These are phyloP conservation scores for Amphiura filiformis DNA, from an alignment of 35 echinoderm and acorn worm species.

Conservation along the genomic window DNA sequence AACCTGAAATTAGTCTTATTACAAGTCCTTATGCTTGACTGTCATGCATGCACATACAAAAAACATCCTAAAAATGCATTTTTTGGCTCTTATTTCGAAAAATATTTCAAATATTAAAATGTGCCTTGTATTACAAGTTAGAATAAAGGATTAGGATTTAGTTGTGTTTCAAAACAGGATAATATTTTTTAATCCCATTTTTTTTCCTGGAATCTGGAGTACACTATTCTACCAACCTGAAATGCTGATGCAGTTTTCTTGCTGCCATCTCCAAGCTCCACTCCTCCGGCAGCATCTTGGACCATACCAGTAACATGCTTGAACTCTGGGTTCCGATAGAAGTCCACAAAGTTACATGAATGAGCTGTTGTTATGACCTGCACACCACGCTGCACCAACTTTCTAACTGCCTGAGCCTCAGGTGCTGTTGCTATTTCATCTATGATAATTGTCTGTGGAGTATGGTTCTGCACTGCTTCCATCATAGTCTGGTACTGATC, in stretches of 20 bases:
- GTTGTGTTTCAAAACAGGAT: no score
- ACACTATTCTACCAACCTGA: background rate
- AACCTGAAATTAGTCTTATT: no score
- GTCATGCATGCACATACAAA: no score
- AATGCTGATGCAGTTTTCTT: slow-evolving; percentile 23
- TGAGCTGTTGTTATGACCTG: slow-evolving; percentile 44
- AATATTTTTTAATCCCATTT: no score
- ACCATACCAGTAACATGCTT: slow-evolving; percentile 15
- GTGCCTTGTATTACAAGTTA: background rate
- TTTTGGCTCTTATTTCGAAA: background rate
- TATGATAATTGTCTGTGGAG: slow-evolving; percentile 54
- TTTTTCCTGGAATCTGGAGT: no score
- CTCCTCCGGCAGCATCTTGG: background rate
- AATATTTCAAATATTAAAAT: background rate
- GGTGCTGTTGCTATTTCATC: slow-evolving; percentile 47
- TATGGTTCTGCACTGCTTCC: slow-evolving; percentile 68
- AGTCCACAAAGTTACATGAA: slow-evolving; percentile 16
- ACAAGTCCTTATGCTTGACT: no score
- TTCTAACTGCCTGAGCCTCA: slow-evolving; percentile 22
- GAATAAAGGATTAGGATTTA: background rate
- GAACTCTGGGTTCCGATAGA: slow-evolving; percentile 25
- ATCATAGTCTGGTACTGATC: slow-evolving; percentile 58
- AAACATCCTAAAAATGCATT: no score
- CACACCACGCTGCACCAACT: slow-evolving; percentile 26
- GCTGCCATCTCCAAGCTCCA: background rate